These are phyloP conservation scores for Tetrapedia diversipes DNA, from an alignment of 2,888 invertebrate genomes.

Conservation along the genomic window DNA sequence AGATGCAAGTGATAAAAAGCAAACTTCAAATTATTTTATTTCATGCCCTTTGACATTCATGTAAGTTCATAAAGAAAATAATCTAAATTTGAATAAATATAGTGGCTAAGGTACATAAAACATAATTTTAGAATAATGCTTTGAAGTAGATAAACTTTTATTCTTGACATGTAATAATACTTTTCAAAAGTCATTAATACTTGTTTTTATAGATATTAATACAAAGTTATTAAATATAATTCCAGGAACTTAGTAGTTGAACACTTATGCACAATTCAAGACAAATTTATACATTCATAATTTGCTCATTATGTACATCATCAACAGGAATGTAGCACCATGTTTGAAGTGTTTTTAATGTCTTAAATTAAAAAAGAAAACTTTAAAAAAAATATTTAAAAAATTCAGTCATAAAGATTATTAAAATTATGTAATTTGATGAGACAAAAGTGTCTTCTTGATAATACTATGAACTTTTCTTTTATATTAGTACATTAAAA, in stretches of 20 bases:
- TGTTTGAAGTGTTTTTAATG: conserved; percentile 42
- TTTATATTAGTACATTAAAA: conserved; percentile 44
- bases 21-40: conserved; percentile 38
- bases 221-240: conserved; percentile 43
- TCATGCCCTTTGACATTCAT: conserved; percentile 49
- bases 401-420: conserved; percentile 33
- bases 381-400: conserved; percentile 13
- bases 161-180: conserved; percentile 43
- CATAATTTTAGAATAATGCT: conserved; percentile 23
- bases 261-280: conserved; percentile 50
- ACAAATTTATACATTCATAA: conserved; percentile 43
- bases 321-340: conserved; percentile 56
- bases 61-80: conserved; percentile 20
- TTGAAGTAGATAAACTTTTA: conserved; percentile 48
- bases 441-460: conserved; percentile 34
- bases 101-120: conserved; percentile 14
- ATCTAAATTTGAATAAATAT: conserved; percentile 15
- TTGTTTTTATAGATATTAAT: conserved; percentile 30
- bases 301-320: conserved; percentile 37
- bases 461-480: conserved; percentile 34
- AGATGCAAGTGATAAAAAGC: conserved; percentile 57
- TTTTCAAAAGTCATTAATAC: conserved; percentile 40
- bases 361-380: conserved; percentile 27
- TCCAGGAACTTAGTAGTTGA: conserved; percentile 57
- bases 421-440: conserved; percentile 31